Evolutionary conservation across 2,888 invertebrate species (phyloP).

Genomic region (Pachliopta kotzebuea): DNA sequence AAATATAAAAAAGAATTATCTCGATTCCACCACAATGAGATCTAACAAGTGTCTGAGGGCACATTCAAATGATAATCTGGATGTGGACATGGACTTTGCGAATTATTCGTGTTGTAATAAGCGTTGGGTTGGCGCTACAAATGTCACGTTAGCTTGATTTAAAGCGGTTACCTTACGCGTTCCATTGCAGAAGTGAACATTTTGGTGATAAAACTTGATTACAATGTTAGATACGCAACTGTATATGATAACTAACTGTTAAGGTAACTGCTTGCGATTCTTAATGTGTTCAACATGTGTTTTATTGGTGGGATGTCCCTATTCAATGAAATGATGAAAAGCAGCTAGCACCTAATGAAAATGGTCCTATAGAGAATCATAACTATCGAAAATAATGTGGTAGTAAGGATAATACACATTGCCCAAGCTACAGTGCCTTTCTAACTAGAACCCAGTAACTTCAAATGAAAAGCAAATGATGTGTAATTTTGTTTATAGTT

Average conservation of each 20-base stretch:
- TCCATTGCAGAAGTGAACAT: constrained; percentile 36
- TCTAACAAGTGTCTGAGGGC: constrained; percentile 74
- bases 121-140: constrained; percentile 54
- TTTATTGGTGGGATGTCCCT: too few species aligned
- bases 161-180: constrained; percentile 64
- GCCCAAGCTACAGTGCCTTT: too few species aligned
- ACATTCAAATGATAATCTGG: constrained; percentile 78
- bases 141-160: constrained; percentile 76
- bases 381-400: too few species aligned
- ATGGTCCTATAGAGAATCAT: too few species aligned
- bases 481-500: too few species aligned
- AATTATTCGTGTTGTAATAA: constrained; percentile 54
- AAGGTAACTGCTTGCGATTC: neutral
- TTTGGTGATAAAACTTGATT: constrained; percentile 38
- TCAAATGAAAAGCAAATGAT: too few species aligned
- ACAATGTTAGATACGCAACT: constrained; percentile 12
- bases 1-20: neutral
- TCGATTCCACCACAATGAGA: constrained; percentile 56
- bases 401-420: too few species aligned
- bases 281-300: neutral
- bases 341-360: too few species aligned
- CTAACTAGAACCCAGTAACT: too few species aligned
- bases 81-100: constrained; percentile 73
- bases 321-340: too few species aligned
- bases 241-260: neutral